Percentiles rank a stretch among this genome's conserved stretches.
These are phyloP conservation scores for Lottia gigantea DNA, from an alignment of 2,888 invertebrate species.

Conservation along the genomic window DNA sequence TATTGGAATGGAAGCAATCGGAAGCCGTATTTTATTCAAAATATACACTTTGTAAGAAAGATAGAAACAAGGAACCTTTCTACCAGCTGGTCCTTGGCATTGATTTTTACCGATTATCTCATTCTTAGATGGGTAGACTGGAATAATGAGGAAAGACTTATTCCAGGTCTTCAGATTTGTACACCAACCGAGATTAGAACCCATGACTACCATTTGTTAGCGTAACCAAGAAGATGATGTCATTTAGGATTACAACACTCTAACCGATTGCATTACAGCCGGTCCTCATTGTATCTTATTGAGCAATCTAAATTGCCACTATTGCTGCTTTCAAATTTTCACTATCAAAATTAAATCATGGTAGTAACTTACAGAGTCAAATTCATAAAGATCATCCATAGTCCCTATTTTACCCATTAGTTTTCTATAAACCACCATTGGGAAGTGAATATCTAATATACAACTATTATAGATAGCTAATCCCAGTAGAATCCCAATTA, in stretches of 20 bases:
- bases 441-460: constrained; percentile 92
- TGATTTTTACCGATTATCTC: too few species aligned
- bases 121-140: too few species aligned
- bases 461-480: constrained; percentile 96
- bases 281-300: not conserved
- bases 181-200: too few species aligned
- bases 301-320: not conserved
- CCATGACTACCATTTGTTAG: too few species aligned
- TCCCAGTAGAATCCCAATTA: constrained; percentile 93
- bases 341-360: not conserved
- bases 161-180: too few species aligned
- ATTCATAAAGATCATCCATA: constrained; percentile 87
- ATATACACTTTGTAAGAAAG: too few species aligned
- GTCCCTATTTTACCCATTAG: constrained; percentile 89
- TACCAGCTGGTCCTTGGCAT: too few species aligned
- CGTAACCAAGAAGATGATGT: too few species aligned
- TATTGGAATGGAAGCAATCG: too few species aligned
- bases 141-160: too few species aligned
- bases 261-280: not conserved
- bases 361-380: constrained; percentile 81
- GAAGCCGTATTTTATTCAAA: too few species aligned
- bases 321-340: not conserved
- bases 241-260: not conserved
- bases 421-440: constrained; percentile 94
- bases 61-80: too few species aligned